Evolutionary conservation across 1,140 invertebrate species (phyloP), one percentile per base, ranked within the genome.

Genomic region (Coelopa frigida): DNA sequence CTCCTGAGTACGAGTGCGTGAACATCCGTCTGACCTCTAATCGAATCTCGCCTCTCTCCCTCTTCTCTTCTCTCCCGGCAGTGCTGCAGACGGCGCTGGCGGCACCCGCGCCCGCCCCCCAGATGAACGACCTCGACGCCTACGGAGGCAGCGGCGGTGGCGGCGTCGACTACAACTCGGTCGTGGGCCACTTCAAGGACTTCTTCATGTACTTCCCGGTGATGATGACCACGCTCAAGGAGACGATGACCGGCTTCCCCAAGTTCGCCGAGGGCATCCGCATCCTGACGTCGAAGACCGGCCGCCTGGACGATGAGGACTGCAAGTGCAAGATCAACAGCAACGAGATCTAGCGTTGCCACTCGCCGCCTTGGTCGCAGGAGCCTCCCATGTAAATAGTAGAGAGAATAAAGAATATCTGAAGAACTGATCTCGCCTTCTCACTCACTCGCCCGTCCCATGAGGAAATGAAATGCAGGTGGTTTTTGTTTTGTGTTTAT

Each of bases 151-250:
- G 23, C 23, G 27, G 12, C 23, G 23, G 11, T 2, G 32, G 44
- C 11, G 44, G 32, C 10, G n/a, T 66, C 21, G 62, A 66, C 15
- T 66, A 66, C 35, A 59, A 66, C 36, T 57, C 58, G 2, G 53
- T 66, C 17, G 51, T 66, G 37, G 53, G 58, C 0, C 62, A 66
- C 23, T 59, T 66, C n/a, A 66, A 66, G 27, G 62, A 66, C 41
- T 66, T 66, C 26, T 61, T 66, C 12, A 66, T 66, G 62, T 66
- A 66, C 48, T 39, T 66, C 35, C 62, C 62, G 0, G 62, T 66
- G 2, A 66, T 66, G 62, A 61, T 66, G 60, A 66, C 62, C 5
- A 61, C 62, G 0, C 15, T 66, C 1, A 63, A 58, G 38, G 62
- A 66, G 31, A 63, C 62, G 8, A 66, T 66, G 62, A 47, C 58